Base-by-base conservation (phyloP, 2,888 invertebrate species). In the Sinodicranocentrus sp. region DNA sequence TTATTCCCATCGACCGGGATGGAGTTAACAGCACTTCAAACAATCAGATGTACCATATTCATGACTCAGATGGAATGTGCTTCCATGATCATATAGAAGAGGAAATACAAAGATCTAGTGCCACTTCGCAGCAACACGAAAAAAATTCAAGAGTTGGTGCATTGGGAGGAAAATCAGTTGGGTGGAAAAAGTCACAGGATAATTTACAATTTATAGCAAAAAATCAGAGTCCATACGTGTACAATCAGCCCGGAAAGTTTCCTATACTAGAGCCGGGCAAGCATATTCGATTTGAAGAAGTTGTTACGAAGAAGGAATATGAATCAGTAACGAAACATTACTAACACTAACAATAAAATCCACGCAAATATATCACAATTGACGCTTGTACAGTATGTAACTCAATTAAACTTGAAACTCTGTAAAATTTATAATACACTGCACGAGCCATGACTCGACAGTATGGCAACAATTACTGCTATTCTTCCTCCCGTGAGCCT, bases 221-320 rank as follows among this genome's bases (percentile, higher is more conserved):
- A 21, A 84, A 84, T 23, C 75, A 84, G 33, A 84, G 71, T 63
- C 84, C 84, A 3, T 84, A 84, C 21, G 43, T 80, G 61, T 84
- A 84, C 70, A 72, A 76, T 26, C 72, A 82, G 43, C 84, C 80
- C 17, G 84, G 82, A 48, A 86, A 86, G 71, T 84, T 84, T 72
- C 84, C 84, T 0, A 79, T 84, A 48, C 48, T 79, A n/a, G 79
- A 75, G 17, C 48, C 77, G 1, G 79, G 61, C 6, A 84, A 84
- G 39, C 84, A 82, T 44, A 84, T 86, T 59, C 61, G 84, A 68
- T 86, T 86, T 67, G 75, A 84, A 44, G 82, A 82, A 25, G 82
- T 82, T 3, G 82, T 86, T 15, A 86, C 78, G 6, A 84, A 86
- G 63, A 68, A 76, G 67, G 86, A 86, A 26, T 84, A 84, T 33